These are phyloP conservation scores for Eristalinus sepulchralis DNA, from an alignment of 2,888 invertebrate genomes.

Conservation along the genomic window DNA sequence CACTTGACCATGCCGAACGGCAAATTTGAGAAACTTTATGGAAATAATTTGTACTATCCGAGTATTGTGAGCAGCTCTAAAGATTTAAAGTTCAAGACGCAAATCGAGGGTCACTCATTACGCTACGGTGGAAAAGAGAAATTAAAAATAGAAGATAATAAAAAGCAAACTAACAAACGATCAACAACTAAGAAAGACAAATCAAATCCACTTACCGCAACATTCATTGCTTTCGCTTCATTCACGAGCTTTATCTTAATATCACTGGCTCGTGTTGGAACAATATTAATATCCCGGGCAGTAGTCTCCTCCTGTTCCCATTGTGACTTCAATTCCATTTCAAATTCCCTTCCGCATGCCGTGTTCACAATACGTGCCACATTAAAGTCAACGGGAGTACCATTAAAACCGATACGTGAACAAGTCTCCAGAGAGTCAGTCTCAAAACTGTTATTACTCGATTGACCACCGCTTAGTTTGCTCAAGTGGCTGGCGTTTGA, in stretches of 20 bases:
- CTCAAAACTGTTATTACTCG: slow-evolving; percentile 78
- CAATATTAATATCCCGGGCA: slow-evolving; percentile 85
- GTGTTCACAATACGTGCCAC: slow-evolving; percentile 79
- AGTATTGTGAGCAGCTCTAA: no score
- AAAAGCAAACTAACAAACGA: no score
- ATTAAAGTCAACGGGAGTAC: slow-evolving; percentile 78
- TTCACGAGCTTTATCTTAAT: slow-evolving; percentile 80
- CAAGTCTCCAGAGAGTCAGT: slow-evolving; percentile 79
- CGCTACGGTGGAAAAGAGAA: no score
- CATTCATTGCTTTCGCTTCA: slow-evolving; percentile 80
- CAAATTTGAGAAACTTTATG: no score
- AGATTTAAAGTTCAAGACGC: no score
- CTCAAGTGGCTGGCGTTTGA: slow-evolving; percentile 75
- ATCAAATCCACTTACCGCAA: slow-evolving; percentile 73
- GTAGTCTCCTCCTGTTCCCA: slow-evolving; percentile 78
- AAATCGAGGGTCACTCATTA: no score
- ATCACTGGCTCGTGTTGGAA: slow-evolving; percentile 79
- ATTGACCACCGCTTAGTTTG: slow-evolving; percentile 74
- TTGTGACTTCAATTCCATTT: slow-evolving; percentile 78
- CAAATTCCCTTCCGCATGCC: slow-evolving; percentile 79
- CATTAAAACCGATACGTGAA: slow-evolving; percentile 73
- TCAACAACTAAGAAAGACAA: no score
- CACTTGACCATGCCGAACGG: no score
- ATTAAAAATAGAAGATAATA: no score
- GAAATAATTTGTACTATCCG: no score